phyloP scores from a whole-genome alignment of 1,140 invertebrate genomes.

The Hylyphantes graminicola region DNA sequence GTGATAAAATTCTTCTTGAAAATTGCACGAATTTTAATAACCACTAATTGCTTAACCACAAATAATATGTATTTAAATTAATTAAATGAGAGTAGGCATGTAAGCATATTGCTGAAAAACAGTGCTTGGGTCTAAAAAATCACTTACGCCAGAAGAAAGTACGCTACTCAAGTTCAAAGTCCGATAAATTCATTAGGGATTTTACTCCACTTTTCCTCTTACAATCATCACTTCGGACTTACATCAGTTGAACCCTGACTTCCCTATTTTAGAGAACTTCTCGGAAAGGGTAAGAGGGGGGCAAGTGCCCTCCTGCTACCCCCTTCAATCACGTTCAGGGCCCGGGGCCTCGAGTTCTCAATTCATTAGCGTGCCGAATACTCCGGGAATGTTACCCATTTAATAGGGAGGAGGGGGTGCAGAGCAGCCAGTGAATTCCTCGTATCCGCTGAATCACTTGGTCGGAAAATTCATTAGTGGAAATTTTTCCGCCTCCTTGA shows the following conservation, averaged over 20 bases:
- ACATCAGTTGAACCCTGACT: too few species aligned
- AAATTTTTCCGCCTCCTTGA: slow-evolving; percentile 60
- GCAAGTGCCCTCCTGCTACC: not conserved
- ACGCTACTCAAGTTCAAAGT: too few species aligned
- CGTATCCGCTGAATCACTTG: slow-evolving; percentile 58
- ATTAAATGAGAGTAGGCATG: too few species aligned
- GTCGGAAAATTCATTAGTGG: slow-evolving; percentile 57
- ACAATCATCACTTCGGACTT: not conserved
- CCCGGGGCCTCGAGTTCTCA: slow-evolving; percentile 48
- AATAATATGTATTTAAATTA: too few species aligned
- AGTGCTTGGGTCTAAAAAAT: too few species aligned
- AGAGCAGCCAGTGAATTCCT: slow-evolving; percentile 14
- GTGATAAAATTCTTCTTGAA: too few species aligned
- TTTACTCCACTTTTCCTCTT: too few species aligned
- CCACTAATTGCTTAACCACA: too few species aligned
- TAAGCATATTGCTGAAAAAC: too few species aligned
- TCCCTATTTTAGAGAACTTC: slow-evolving; percentile 43
- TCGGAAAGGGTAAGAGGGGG: slow-evolving; percentile 36
- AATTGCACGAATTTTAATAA: too few species aligned
- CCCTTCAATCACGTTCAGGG: slow-evolving; percentile 51
- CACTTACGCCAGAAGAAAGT: too few species aligned
- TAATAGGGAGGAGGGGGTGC: slow-evolving; percentile 24
- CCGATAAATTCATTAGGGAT: too few species aligned
- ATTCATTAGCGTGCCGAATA: slow-evolving; percentile 52
- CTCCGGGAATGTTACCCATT: slow-evolving; percentile 57